Evolutionary conservation across 30 jellyfish, hydroid and myxozoan species (phyloP).

Genomic region (Cassiopea andromeda): DNA sequence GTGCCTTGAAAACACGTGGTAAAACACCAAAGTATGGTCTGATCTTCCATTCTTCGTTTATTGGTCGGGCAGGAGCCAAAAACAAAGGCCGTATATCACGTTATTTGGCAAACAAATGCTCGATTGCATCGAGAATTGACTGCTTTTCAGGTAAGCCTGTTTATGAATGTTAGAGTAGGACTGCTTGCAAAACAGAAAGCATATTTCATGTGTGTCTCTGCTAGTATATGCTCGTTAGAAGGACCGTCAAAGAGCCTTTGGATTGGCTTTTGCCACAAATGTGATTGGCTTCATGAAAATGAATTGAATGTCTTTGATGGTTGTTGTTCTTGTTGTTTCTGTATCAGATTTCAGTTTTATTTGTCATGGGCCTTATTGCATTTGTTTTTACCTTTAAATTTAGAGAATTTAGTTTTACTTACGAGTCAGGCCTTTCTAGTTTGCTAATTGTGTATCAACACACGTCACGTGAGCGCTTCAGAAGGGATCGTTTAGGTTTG

Average conservation of each 20-base stretch:
- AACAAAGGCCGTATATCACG: constrained; percentile 98
- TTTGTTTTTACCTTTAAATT: neutral
- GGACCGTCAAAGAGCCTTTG: no score
- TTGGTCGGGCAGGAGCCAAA: constrained; percentile 96
- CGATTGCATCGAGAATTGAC: constrained; percentile 96
- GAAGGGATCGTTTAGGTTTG: neutral
- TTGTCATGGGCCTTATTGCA: neutral
- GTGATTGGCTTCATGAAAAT: no score
- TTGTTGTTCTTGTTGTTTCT: no score
- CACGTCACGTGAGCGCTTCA: no score
- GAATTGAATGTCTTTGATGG: no score
- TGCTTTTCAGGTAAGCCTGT: constrained; percentile 85
- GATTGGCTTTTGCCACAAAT: no score
- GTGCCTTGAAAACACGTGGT: constrained; percentile 96
- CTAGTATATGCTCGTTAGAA: no score
- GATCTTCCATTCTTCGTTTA: constrained; percentile 95
- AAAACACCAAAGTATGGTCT: constrained; percentile 98
- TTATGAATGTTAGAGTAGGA: neutral
- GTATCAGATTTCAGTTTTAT: neutral
- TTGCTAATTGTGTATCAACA: no score
- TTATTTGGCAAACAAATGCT: constrained; percentile 92
- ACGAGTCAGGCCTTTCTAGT: no score
- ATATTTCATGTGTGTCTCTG: no score
- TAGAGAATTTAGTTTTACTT: no score
- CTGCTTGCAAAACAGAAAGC: no score